Evolutionary conservation across 2,113 vertebrate species (phyloP).

Genomic region (Raphicerus campestris): DNA sequence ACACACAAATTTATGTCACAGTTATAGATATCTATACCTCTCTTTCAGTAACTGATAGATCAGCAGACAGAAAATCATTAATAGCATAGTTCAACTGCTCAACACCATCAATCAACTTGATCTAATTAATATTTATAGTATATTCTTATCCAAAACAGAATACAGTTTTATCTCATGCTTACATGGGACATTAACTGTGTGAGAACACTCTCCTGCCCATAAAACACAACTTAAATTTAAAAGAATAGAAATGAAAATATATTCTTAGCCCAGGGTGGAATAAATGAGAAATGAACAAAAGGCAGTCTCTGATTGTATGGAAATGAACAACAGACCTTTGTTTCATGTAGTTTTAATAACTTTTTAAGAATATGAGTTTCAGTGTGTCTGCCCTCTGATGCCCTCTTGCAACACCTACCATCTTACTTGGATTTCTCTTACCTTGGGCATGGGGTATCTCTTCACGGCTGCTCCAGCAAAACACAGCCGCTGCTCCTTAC

Average conservation of each 20-base stretch:
- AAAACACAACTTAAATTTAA: not conserved
- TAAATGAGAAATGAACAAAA: not conserved
- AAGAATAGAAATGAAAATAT: not conserved
- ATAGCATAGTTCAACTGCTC: not conserved
- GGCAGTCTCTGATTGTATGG: not conserved
- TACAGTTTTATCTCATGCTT: not conserved
- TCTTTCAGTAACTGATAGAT: not conserved
- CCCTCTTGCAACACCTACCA: no score
- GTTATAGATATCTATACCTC: not conserved
- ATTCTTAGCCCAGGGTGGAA: not conserved
- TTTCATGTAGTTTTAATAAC: not conserved
- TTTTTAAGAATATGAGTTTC: no score
- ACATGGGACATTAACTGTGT: not conserved
- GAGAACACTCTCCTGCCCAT: not conserved
- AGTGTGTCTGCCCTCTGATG: no score
- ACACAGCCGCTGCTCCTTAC: no score
- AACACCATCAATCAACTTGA: not conserved
- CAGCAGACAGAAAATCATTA: conserved; percentile 4
- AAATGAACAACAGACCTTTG: not conserved
- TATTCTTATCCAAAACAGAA: not conserved
- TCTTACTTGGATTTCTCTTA: no score
- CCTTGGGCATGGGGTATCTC: no score
- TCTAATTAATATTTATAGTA: not conserved
- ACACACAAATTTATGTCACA: not conserved
- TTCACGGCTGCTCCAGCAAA: no score